These are phyloP conservation scores for Sebastes elongatus DNA, from an alignment of 2,797 vertebrate genomes.

Conservation along the genomic window DNA sequence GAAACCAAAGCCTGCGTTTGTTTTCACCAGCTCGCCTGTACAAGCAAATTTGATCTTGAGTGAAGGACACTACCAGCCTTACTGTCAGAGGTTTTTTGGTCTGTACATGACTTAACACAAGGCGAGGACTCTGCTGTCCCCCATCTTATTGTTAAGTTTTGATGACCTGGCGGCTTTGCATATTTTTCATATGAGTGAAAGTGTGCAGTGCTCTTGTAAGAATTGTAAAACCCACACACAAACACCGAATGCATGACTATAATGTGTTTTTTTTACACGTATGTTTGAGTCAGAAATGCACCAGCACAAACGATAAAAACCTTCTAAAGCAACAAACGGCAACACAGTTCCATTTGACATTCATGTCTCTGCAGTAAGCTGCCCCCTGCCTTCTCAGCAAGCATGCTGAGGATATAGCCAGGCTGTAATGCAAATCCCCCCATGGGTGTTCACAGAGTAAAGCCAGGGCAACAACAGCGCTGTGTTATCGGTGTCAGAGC, in stretches of 20 bases:
- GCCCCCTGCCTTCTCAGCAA: slow-evolving; percentile 31
- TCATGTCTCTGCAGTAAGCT: slow-evolving; percentile 20
- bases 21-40: neutral
- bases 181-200: neutral
- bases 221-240: neutral
- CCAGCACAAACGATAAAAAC: slow-evolving; percentile 12
- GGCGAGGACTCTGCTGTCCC: neutral
- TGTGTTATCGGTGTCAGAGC: slow-evolving; percentile 43
- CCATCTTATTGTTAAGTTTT: neutral
- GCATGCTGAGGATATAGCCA: slow-evolving; percentile 27
- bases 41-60: neutral
- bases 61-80: neutral
- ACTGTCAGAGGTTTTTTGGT: neutral
- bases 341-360: slow-evolving; percentile 31
- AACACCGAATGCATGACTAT: neutral
- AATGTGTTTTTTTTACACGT: neutral
- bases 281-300: neutral
- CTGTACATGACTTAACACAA: neutral
- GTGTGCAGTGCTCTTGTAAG: neutral
- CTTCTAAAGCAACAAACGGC: slow-evolving; percentile 11
- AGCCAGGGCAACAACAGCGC: slow-evolving; percentile 33
- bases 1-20: neutral
- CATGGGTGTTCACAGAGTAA: slow-evolving; percentile 47
- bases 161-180: neutral
- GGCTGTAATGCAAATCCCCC: slow-evolving; percentile 52